Conservation (phyloP, 2,888 invertebrate species). For the Megaustenia siamemsis region DNA sequence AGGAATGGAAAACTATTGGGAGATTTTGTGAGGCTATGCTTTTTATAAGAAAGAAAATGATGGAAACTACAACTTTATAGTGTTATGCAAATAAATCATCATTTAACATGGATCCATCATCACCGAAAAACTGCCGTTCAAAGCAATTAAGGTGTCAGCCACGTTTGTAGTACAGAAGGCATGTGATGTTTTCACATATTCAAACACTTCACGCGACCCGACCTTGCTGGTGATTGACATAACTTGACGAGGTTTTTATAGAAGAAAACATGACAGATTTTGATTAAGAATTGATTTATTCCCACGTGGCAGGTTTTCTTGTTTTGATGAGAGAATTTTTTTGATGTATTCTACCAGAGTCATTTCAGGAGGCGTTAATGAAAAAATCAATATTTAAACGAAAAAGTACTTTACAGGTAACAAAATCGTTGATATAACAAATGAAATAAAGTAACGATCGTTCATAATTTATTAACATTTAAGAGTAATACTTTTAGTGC, state of each 20-base stretch:
- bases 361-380: neutral
- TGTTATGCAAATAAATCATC: constrained; percentile 3
- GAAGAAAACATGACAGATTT: constrained; percentile 16
- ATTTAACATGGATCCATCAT: neutral
- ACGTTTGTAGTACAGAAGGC: neutral
- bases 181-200: neutral
- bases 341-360: neutral
- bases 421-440: too few relatives aligned
- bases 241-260: neutral
- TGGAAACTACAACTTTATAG: neutral
- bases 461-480: too few relatives aligned
- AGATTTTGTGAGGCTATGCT: too few relatives aligned
- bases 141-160: neutral
- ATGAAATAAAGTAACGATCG: too few relatives aligned
- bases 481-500: too few relatives aligned
- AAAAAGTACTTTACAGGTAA: neutral
- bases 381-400: neutral
- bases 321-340: neutral
- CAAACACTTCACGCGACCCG: neutral
- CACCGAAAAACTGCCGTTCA: neutral
- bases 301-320: neutral
- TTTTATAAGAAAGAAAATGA: neutral
- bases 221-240: neutral
- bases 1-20: too few relatives aligned
- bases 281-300: neutral